Conservation (phyloP, 2,888 invertebrate genomes). For the Cryptosula pallasiana region DNA sequence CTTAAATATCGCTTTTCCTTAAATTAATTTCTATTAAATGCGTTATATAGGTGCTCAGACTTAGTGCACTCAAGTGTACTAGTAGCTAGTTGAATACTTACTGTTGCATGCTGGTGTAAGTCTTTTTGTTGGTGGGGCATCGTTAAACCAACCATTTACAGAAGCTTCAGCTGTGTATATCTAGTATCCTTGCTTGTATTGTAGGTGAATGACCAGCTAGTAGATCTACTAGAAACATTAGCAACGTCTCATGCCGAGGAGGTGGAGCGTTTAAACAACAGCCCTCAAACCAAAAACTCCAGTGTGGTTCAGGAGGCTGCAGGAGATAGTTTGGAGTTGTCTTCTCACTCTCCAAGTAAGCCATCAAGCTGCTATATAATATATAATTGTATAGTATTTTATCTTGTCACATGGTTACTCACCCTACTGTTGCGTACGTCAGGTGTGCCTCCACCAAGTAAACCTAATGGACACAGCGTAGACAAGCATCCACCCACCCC, state of each 20-base stretch:
- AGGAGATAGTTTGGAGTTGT: slow-evolving; percentile 7
- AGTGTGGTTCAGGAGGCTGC: not conserved
- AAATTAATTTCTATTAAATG: no score
- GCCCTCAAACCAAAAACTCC: not conserved
- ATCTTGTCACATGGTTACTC: not conserved
- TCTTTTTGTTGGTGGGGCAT: no score
- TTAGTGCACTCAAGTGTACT: no score
- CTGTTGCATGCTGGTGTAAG: no score
- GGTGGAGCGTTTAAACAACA: not conserved
- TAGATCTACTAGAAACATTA: not conserved
- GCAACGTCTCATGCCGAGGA: not conserved
- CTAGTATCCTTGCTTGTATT: no score
- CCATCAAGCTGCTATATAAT: no score
- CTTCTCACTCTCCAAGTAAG: slow-evolving; percentile 2
- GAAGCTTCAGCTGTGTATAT: no score
- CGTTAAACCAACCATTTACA: no score
- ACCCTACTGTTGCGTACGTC: not conserved
- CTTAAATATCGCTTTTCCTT: no score
- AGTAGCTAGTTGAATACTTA: no score
- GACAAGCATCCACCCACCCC: not conserved
- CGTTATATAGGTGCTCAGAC: no score
- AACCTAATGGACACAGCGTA: not conserved
- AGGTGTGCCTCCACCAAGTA: not conserved
- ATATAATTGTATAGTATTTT: no score
- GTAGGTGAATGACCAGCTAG: slow-evolving; percentile 11